These are phyloP conservation scores for Guaruba guarouba DNA, from an alignment of 2,113 vertebrate genomes.

Conservation along the genomic window DNA sequence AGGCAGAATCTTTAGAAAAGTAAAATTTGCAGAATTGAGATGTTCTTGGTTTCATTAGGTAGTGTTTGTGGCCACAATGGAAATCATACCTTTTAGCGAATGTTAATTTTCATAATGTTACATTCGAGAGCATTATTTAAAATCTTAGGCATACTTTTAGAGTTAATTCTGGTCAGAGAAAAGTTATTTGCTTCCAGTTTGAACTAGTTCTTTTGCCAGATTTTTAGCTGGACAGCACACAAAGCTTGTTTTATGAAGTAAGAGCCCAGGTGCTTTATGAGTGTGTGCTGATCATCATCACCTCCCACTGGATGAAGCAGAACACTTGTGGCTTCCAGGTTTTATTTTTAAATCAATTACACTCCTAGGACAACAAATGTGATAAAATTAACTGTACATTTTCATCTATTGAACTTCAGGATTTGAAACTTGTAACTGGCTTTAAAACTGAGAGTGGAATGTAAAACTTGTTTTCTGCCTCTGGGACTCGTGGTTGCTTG, in stretches of 20 bases:
- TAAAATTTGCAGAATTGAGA: background rate
- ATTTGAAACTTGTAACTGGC: background rate
- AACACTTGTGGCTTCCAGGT: slow-evolving; percentile 17
- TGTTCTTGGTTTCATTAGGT: background rate
- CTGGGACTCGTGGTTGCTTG: background rate
- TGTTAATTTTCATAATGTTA: background rate
- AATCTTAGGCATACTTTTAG: background rate
- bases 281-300: slow-evolving; percentile 13
- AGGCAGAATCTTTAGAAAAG: background rate
- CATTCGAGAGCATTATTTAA: background rate
- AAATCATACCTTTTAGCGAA: background rate
- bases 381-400: background rate
- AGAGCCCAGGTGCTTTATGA: slow-evolving; percentile 55
- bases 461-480: background rate
- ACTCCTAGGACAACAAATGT: background rate
- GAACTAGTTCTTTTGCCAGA: slow-evolving; percentile 15
- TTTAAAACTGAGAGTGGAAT: background rate
- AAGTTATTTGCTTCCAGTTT: slow-evolving; percentile 24
- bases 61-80: background rate
- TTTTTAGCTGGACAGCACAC: slow-evolving; percentile 33
- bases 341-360: slow-evolving; percentile 38
- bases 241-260: slow-evolving; percentile 40
- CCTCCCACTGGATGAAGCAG: background rate
- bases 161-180: slow-evolving; percentile 35
- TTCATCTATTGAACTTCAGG: background rate